Conservation (phyloP, 2,113 vertebrate species). For the Sialia sialis region DNA sequence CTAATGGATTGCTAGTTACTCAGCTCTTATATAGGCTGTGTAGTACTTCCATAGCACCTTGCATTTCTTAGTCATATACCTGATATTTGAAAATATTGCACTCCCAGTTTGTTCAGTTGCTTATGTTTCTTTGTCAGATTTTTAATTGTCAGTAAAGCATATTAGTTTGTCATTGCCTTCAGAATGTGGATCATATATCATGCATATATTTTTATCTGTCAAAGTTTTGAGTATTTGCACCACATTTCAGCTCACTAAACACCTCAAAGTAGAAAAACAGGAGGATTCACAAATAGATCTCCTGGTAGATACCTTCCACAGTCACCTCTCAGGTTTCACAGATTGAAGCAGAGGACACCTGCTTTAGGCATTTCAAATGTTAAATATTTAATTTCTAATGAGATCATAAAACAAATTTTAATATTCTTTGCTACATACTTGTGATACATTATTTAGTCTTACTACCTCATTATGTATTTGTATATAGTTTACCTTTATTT, state of each 20-base stretch:
- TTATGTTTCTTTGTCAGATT: neutral
- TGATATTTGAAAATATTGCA: neutral
- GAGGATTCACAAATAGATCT: neutral
- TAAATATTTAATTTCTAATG: neutral
- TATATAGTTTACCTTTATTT: neutral
- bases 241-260: neutral
- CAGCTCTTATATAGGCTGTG: neutral
- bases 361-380: neutral
- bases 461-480: neutral
- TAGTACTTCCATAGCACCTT: neutral
- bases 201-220: neutral
- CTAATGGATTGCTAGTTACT: neutral
- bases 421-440: neutral
- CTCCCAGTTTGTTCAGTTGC: neutral
- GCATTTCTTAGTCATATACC: neutral
- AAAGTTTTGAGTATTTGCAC: neutral
- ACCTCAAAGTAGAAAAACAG: neutral
- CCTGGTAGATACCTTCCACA: neutral
- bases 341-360: neutral
- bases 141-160: neutral
- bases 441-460: neutral
- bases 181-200: neutral
- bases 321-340: neutral
- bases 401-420: neutral
- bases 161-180: neutral